phyloP scores from a whole-genome alignment of 2,113 vertebrate genomes.

The Boulengeromyrus knoepffleri region DNA sequence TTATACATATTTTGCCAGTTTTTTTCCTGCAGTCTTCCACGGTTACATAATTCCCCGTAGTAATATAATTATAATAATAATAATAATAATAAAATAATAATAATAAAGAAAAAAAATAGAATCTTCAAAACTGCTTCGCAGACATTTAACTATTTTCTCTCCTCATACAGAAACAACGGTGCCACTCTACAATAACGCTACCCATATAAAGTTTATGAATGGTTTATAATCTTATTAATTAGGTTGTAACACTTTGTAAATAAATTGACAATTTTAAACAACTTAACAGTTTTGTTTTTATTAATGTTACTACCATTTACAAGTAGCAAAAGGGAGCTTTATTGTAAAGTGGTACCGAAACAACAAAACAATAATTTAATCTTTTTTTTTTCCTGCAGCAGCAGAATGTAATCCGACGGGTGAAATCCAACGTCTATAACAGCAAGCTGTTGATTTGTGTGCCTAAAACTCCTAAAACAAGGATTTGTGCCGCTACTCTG shows the following conservation, averaged over 20 bases:
- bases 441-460: background rate
- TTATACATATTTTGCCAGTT: background rate
- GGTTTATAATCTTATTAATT: too few species aligned
- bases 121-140: background rate
- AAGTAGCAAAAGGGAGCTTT: too few species aligned
- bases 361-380: background rate
- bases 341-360: background rate
- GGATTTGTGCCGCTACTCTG: background rate
- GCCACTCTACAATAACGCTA: too few species aligned
- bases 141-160: background rate
- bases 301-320: too few species aligned
- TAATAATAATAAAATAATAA: background rate
- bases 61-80: background rate
- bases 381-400: background rate
- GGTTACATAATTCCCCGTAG: background rate
- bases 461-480: background rate
- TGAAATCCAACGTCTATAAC: background rate
- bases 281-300: too few species aligned
- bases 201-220: too few species aligned
- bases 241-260: too few species aligned
- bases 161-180: background rate
- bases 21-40: background rate
- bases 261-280: too few species aligned
- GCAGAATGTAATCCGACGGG: background rate
- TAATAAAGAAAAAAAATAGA: background rate